phyloP scores from a whole-genome alignment of 2,113 vertebrate genomes.

The Monopterus albus region DNA sequence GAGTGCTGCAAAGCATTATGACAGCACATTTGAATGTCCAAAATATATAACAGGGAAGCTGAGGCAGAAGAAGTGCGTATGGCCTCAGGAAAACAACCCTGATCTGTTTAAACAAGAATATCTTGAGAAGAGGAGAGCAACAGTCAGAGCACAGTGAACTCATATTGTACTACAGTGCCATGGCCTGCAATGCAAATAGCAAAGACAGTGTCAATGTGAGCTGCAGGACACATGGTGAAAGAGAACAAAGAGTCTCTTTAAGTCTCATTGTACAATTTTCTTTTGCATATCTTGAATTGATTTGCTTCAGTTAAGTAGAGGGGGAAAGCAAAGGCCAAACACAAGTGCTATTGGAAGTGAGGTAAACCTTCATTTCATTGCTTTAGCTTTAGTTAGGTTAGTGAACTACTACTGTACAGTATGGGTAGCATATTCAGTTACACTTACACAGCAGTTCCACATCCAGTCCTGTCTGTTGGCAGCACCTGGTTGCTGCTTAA shows the following conservation, averaged over 20 bases:
- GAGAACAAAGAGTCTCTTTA: neutral
- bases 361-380: no score
- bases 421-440: neutral
- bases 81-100: constrained; percentile 39
- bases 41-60: constrained; percentile 22
- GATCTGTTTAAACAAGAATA: constrained; percentile 19
- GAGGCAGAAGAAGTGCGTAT: constrained; percentile 25
- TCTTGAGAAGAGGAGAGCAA: constrained; percentile 13
- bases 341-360: no score
- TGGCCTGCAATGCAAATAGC: constrained; percentile 21
- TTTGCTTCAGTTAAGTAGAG: neutral
- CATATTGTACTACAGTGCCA: neutral
- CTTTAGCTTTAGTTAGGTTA: no score
- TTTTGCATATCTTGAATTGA: neutral
- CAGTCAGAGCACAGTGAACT: no score
- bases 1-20: neutral
- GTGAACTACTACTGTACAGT: no score
- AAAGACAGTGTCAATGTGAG: neutral
- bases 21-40: constrained; percentile 22
- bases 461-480: no score
- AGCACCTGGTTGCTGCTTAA: no score
- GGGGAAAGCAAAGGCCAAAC: neutral
- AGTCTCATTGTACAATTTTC: neutral
- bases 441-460: no score
- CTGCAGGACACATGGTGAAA: neutral